Evolutionary conservation across 2,888 invertebrate species (phyloP), one percentile per base, ranked within the genome.

Genomic region (Achlya flavicornis): DNA sequence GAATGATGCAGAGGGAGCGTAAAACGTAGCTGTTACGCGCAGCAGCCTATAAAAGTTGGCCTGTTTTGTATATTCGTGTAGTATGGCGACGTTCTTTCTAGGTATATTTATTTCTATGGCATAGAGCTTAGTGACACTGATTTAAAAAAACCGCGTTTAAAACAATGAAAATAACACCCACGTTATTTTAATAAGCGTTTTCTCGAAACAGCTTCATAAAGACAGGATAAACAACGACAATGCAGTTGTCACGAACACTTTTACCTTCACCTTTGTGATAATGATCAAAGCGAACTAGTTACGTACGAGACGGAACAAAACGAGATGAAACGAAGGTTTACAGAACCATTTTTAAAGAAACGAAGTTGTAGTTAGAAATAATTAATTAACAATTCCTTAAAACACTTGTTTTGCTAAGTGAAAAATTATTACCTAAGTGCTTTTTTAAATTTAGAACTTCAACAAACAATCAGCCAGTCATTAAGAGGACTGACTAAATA

Each of bases 191-290:
- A 48, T 48, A 4, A 7, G 16, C 53, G 53, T 16, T 19, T 16
- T 1, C 14, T 16, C 16, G 10, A 16, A 4, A 4, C 53, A 53
- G n/a, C 61, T 57, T 57, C 57, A 43, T 32, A 48, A 10, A 35
- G 26, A 63, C 61, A 61, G 61, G 60, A 57, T 48, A 61, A 32
- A 57, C 58, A n/a, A 46, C 16, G 43, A 61, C 61, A 59, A 14
- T 63, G 65, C 65, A 63, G 19, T 65, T 64, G 64, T 63, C 64
- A 61, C 46, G 57, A 41, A 46, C 57, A 53, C 62, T 35, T 58
- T 63, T 62, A 65, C 66, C 64, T 64, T 60, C 35, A 19, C 58
- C 63, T 63, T 64, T 66, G 63, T 60, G 48, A 7, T 32, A 46
- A 12, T 62, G 63, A 62, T 63, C 62, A 38, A 58, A 61, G 41